Base-by-base conservation (phyloP, 1,140 invertebrate genomes). In the Panulirus ornatus region DNA sequence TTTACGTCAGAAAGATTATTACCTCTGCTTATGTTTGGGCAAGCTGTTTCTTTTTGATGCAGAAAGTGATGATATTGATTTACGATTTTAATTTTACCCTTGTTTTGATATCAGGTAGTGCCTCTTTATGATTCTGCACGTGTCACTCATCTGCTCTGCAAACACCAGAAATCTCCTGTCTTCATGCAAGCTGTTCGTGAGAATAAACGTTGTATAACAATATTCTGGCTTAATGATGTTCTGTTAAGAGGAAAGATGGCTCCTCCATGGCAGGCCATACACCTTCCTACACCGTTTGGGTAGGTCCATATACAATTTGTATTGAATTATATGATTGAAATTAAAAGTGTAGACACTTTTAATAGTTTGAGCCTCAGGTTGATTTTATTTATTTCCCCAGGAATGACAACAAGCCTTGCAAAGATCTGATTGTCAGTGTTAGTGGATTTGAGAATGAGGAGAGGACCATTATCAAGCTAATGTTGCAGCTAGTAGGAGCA, bases 201-300 rank as follows among this genome's bases (percentile, higher is more conserved):
- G 94, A 96, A 96, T 2, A 96, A 97, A 94, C 96, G 98, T 36
- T 97, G 98, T 93, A 97, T 99, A 6, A 99, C 98, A 8, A 96
- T 98, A 14, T 97, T 97, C 94, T 99, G 98, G 98, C 94, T 99
- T 19, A 98, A 97, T 89, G 98, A 99, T 94, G 96, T 98, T 40
- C 95, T 99, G 85, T 93, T 95, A 0, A 96, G 97, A 82, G 96
- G 97, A 92, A 97, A 97, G 93, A 96, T 99, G 93, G 93, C 96
- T 84, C 97, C 98, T 1, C 98, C 98, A 0, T 99, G 97, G 96
- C 96, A 97, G 92, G 97, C 97, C 3, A 94, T 99, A 47, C 98
- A 99, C 94, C 95, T 99, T 92, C 98, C 98, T 1, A 96, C 96
- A 44, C 96, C 97, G 27, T 98, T 97, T 93, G 95, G 95, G 79